These are phyloP conservation scores for Myoxocephalus aenaeus DNA, from an alignment of 2,797 vertebrate species.

Conservation along the genomic window DNA sequence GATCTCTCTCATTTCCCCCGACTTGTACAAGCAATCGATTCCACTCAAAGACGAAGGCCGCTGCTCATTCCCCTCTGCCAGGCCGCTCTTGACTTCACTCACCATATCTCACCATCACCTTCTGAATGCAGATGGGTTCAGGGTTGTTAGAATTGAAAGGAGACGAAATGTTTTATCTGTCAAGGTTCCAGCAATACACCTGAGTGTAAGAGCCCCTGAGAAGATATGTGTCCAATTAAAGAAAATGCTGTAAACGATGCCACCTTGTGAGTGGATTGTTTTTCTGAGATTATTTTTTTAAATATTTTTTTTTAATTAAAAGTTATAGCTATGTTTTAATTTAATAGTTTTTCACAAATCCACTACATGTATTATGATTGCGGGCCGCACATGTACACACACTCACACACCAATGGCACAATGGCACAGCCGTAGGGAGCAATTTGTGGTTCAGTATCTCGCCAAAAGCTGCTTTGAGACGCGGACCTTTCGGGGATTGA, in stretches of 20 bases:
- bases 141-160: slow-evolving; percentile 25
- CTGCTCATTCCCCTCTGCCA: slow-evolving; percentile 43
- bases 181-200: slow-evolving; percentile 7
- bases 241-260: slow-evolving; percentile 17
- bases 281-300: too few relatives aligned
- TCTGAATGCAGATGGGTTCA: slow-evolving; percentile 63
- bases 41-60: slow-evolving; percentile 65
- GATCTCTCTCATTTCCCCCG: slow-evolving; percentile 73
- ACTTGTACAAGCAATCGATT: slow-evolving; percentile 75
- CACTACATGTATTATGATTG: too few relatives aligned
- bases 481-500: not conserved
- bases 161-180: slow-evolving; percentile 28
- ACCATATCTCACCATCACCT: slow-evolving; percentile 27
- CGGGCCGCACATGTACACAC: not conserved
- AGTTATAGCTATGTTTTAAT: too few relatives aligned
- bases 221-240: slow-evolving; percentile 44
- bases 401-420: not conserved
- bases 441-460: not conserved
- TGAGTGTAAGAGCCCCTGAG: slow-evolving; percentile 2
- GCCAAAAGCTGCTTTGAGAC: not conserved
- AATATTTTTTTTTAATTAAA: too few relatives aligned
- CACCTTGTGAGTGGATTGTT: slow-evolving; percentile 5
- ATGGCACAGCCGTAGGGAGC: not conserved
- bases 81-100: slow-evolving; percentile 37
- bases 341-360: too few relatives aligned